Conservation (phyloP, 2,888 invertebrate genomes). For the Cyclophora punctaria region DNA sequence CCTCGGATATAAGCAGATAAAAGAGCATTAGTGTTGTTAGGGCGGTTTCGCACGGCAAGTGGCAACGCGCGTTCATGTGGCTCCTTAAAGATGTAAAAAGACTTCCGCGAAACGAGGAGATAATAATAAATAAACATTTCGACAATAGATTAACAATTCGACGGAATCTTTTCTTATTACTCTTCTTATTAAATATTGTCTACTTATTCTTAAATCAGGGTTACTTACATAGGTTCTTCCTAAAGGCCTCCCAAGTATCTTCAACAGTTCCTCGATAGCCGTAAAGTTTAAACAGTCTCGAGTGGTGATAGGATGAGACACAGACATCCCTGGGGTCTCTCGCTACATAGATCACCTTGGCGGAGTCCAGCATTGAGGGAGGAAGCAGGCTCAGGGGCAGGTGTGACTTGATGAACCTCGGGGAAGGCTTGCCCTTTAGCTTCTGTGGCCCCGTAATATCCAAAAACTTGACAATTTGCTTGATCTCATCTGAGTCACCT, state of each 20-base stretch:
- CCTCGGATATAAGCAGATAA: too few species aligned
- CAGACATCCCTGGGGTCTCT: slow-evolving; percentile 87
- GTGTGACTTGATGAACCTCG: slow-evolving; percentile 66
- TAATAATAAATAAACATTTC: too few species aligned
- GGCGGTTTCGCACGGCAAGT: too few species aligned
- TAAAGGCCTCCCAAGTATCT: slow-evolving; percentile 78
- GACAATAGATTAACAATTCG: too few species aligned
- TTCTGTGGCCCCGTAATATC: slow-evolving; percentile 3
- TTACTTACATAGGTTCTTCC: slow-evolving; percentile 72
- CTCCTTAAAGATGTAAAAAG: too few species aligned
- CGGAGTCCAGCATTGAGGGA: slow-evolving; percentile 58
- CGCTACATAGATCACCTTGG: slow-evolving; percentile 81
- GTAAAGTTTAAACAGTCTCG: slow-evolving; percentile 73
- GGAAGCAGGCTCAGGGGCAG: slow-evolving; percentile 81
- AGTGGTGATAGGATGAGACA: slow-evolving; percentile 83
- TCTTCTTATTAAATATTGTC: too few species aligned
- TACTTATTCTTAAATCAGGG: too few species aligned
- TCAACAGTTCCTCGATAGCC: slow-evolving; percentile 76
- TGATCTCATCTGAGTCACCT: slow-evolving; percentile 37
- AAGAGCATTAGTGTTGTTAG: too few species aligned
- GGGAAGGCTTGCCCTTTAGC: slow-evolving; percentile 10
- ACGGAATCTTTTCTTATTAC: too few species aligned
- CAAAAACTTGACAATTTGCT: slow-evolving; percentile 29
- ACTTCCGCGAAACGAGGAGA: too few species aligned
- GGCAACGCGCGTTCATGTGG: too few species aligned